Percentiles rank a stretch among this genome's conserved stretches.
Conservation (phyloP, 2,888 invertebrate species). For the Alviniconcha strummeri region DNA sequence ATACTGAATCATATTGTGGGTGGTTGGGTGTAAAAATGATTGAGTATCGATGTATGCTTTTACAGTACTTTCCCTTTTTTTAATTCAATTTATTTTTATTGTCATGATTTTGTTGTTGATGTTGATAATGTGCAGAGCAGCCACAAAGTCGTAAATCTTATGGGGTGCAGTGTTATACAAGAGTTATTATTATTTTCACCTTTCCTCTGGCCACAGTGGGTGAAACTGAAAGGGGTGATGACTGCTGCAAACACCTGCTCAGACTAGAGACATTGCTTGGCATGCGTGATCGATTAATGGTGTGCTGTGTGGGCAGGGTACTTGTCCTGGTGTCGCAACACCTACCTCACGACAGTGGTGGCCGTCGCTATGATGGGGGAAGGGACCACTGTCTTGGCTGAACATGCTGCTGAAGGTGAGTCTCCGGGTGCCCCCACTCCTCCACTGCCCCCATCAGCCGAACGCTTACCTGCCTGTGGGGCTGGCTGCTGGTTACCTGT, state of each 20-base stretch:
- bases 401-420: slow-evolving; percentile 47
- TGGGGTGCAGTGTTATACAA: too few relatives aligned
- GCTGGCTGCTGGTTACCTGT: not conserved
- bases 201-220: too few relatives aligned
- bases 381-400: slow-evolving; percentile 31
- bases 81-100: not conserved
- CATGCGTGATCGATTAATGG: too few relatives aligned
- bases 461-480: not conserved
- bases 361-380: slow-evolving; percentile 40
- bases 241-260: too few relatives aligned
- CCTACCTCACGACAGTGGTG: slow-evolving; percentile 52
- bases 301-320: slow-evolving; percentile 42
- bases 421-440: not conserved
- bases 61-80: not conserved
- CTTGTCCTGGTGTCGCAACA: slow-evolving; percentile 55
- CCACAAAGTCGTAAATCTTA: too few relatives aligned
- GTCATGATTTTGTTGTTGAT: not conserved
- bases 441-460: not conserved
- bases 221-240: too few relatives aligned
- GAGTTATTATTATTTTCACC: too few relatives aligned
- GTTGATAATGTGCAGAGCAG: too few relatives aligned
- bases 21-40: not conserved
- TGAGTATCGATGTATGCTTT: too few relatives aligned
- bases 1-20: not conserved
- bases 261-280: too few relatives aligned